Percentiles rank a stretch among this genome's conserved stretches.
Conservation (phyloP, 35 echinoderm and acorn worm species). For the Stichopus chloronotus region DNA sequence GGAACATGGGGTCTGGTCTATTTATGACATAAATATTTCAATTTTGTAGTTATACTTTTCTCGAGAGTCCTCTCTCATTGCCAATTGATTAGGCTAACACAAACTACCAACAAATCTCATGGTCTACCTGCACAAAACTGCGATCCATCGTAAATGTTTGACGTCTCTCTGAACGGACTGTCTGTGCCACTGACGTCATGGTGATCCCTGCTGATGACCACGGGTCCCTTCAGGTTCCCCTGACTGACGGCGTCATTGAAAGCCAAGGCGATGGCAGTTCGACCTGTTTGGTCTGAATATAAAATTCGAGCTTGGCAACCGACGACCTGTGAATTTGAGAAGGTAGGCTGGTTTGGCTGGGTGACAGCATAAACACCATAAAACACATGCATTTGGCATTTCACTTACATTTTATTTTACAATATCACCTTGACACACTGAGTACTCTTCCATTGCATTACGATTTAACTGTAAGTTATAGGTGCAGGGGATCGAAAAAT, state of each 20-base stretch:
- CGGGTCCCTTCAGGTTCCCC: constrained; percentile 77
- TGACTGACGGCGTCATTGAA: constrained; percentile 88
- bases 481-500: no score
- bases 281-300: constrained; percentile 93
- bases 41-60: no score
- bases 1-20: no score
- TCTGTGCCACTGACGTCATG: constrained; percentile 99
- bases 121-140: constrained; percentile 94
- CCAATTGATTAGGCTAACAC: no score
- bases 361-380: no score
- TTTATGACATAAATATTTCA: no score
- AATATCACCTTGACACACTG: no score
- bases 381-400: no score
- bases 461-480: no score
- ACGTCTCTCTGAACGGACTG: constrained; percentile 97
- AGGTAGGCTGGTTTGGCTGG: background rate
- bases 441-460: no score
- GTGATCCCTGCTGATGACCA: constrained; percentile 92
- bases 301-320: constrained; percentile 95
- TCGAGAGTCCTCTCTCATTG: no score
- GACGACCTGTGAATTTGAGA: constrained; percentile 72
- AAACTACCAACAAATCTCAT: background rate
- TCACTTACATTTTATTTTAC: no score
- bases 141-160: constrained; percentile 97
- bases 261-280: constrained; percentile 88